Evolutionary conservation across 1,140 invertebrate genomes (phyloP).

Genomic region (Neodiprion fabricii): DNA sequence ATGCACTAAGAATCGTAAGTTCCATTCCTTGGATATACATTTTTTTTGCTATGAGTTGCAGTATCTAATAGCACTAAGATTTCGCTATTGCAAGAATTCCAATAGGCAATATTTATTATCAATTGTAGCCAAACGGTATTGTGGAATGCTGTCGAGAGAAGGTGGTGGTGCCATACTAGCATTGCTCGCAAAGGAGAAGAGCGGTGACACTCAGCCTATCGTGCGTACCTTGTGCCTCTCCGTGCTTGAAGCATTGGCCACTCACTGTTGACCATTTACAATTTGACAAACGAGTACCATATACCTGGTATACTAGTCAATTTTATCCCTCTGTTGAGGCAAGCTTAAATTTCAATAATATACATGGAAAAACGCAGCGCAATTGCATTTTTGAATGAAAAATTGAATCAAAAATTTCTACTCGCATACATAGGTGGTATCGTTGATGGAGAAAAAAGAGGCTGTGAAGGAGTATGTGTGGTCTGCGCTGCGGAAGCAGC

Average conservation of each 20-base stretch:
- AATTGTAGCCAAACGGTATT: constrained; percentile 72
- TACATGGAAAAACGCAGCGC: neutral
- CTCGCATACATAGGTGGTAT: too few species aligned
- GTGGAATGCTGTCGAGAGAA: constrained; percentile 73
- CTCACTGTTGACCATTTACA: constrained; percentile 46
- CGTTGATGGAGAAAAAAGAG: neutral
- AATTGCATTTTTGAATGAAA: neutral
- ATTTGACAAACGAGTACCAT: neutral
- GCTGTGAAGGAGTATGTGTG: neutral
- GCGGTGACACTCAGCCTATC: constrained; percentile 48
- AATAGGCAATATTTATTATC: constrained; percentile 18
- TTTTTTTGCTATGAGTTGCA: neutral
- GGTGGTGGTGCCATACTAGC: constrained; percentile 66
- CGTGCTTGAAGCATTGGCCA: constrained; percentile 57
- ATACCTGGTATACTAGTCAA: constrained; percentile 9
- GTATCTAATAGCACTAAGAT: constrained; percentile 5
- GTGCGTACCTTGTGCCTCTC: constrained; percentile 56
- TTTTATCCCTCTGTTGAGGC: neutral
- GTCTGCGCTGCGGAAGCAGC: neutral
- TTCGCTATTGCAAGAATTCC: constrained; percentile 24
- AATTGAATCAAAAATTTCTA: neutral
- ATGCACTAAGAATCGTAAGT: constrained; percentile 79
- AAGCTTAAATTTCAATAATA: neutral
- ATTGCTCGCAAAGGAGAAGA: constrained; percentile 51
- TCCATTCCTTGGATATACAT: constrained; percentile 10